Evolutionary conservation across 2,113 vertebrate species (phyloP).

Genomic region (Cochlearius cochlearius): DNA sequence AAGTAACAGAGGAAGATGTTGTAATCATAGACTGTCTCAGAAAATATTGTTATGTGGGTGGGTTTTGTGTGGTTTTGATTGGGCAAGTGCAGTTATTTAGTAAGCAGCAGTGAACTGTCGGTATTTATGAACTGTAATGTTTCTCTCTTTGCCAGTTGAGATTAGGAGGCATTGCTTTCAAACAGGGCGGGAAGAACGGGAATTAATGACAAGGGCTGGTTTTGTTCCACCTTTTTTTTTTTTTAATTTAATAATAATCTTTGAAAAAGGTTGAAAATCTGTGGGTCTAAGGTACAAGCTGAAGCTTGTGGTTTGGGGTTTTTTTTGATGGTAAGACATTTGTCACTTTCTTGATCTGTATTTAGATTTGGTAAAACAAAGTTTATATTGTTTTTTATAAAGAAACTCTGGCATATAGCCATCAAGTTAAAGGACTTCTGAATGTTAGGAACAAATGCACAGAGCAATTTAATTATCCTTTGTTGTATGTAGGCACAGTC

Average conservation of each 20-base stretch:
- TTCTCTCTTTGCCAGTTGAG: neutral
- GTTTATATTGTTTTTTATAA: neutral
- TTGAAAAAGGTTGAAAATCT: neutral
- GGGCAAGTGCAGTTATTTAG: neutral
- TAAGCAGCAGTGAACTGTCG: neutral
- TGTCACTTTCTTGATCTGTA: neutral
- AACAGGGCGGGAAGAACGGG: fast-evolving
- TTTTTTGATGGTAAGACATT: neutral
- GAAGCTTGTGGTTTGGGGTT: neutral
- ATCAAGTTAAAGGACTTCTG: neutral
- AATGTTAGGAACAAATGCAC: neutral
- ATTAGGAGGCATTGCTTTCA: neutral
- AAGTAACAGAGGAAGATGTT: neutral
- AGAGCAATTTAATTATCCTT: neutral
- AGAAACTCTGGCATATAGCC: neutral
- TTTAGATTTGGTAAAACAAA: neutral
- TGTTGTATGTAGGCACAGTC: neutral
- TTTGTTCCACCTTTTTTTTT: neutral
- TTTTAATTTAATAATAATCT: neutral
- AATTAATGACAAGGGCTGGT: neutral
- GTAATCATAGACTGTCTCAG: neutral
- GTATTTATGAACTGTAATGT: neutral
- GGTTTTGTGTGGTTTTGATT: neutral
- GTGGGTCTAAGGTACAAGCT: neutral
- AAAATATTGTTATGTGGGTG: neutral